These are phyloP conservation scores for Onychorhynchus coronatus DNA, from an alignment of 2,113 vertebrate species.

Conservation along the genomic window DNA sequence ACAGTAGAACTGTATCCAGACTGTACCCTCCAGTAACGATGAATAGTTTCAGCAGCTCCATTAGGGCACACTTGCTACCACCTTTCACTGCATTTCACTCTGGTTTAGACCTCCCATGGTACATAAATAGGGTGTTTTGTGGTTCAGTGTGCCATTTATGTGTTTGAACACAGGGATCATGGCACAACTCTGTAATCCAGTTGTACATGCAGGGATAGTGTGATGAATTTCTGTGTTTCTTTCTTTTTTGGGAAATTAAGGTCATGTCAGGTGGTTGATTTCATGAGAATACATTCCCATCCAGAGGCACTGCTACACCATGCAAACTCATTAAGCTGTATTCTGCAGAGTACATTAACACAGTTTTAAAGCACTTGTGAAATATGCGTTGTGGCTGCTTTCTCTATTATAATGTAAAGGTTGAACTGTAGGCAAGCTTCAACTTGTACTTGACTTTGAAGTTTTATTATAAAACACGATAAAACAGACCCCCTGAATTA, in stretches of 20 bases:
- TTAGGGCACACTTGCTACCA: not conserved
- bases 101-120: not conserved
- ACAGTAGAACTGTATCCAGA: too few species aligned
- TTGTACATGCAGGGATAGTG: not conserved
- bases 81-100: not conserved
- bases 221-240: not conserved
- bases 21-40: not conserved
- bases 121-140: accelerated
- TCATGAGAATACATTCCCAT: not conserved
- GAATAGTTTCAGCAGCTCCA: not conserved
- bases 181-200: not conserved
- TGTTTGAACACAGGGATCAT: not conserved
- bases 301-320: not conserved
- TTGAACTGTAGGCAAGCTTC: not conserved
- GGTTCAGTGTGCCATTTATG: not conserved
- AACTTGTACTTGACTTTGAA: not conserved
- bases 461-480: not conserved
- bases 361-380: not conserved
- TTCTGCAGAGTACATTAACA: not conserved
- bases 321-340: not conserved
- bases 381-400: not conserved
- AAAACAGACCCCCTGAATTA: not conserved
- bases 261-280: not conserved
- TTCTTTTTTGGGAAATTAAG: not conserved
- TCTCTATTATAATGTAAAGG: not conserved